Evolutionary conservation across 2,797 vertebrate genomes (phyloP).

Genomic region (Cygnus olor): DNA sequence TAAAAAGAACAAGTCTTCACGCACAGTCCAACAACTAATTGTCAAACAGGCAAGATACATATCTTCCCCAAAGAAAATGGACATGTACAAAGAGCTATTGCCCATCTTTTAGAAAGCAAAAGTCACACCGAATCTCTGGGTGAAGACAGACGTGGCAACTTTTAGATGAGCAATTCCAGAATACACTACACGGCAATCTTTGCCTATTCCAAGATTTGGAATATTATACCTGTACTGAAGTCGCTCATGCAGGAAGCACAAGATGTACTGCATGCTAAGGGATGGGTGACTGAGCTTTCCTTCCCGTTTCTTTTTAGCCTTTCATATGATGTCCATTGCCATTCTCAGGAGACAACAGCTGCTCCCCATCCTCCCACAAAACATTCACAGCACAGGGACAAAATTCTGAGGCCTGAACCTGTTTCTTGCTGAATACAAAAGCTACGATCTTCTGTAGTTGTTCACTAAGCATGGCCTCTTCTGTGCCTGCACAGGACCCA

Average conservation of each 20-base stretch:
- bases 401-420: not conserved
- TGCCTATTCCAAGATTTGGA: not conserved
- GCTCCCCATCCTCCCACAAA: not conserved
- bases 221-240: not conserved
- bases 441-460: not conserved
- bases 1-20: not conserved
- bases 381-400: not conserved
- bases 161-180: not conserved
- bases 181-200: not conserved
- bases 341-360: not conserved
- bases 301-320: not conserved
- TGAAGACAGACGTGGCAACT: not conserved
- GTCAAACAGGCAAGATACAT: not conserved
- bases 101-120: not conserved
- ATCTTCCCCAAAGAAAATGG: not conserved
- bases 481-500: rapidly evolving
- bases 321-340: not conserved
- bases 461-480: not conserved
- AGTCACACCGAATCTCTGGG: not conserved
- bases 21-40: not conserved
- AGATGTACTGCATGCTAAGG: not conserved
- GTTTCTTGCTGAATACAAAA: not conserved
- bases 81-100: not conserved
- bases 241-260: not conserved
- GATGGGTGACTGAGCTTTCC: not conserved